Percentiles rank a stretch among this genome's conserved stretches.
These are phyloP conservation scores for Eurois occulta DNA, from an alignment of 2,888 invertebrate species.

Conservation along the genomic window DNA sequence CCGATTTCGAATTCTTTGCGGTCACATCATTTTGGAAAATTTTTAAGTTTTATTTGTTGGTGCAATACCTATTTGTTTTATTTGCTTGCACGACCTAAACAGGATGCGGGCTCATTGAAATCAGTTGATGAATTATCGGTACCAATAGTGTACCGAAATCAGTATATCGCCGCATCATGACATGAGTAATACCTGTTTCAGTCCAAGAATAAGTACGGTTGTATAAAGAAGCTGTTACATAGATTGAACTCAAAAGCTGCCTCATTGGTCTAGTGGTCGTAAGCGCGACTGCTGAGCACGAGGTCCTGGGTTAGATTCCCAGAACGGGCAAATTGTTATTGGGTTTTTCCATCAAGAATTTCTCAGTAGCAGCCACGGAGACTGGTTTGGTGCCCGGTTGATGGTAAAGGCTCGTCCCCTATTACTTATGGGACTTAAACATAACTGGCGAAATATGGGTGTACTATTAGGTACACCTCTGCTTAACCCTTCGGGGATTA, in stretches of 20 bases:
- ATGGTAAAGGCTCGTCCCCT: no score
- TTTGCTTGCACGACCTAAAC: not conserved
- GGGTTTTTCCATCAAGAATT: no score
- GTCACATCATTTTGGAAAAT: not conserved
- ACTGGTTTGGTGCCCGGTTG: no score
- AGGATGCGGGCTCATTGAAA: conserved; percentile 7
- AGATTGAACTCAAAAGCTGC: not conserved
- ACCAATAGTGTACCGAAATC: not conserved
- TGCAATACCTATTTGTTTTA: not conserved
- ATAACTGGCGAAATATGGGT: no score
- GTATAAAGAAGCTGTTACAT: not conserved
- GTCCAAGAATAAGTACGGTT: not conserved
- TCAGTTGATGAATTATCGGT: not conserved
- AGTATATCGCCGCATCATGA: not conserved
- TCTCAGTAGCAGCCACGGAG: no score
- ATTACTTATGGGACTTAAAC: no score
- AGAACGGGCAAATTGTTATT: no score
- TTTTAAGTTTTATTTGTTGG: not conserved
- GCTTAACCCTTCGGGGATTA: no score
- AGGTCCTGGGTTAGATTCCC: no score
- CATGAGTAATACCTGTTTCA: not conserved
- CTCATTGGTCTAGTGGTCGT: no score
- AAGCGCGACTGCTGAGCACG: no score
- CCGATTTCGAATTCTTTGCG: not conserved
- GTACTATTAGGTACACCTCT: no score